phyloP scores from a whole-genome alignment of 2,888 invertebrate genomes.

The Eretmocerus hayati region DNA sequence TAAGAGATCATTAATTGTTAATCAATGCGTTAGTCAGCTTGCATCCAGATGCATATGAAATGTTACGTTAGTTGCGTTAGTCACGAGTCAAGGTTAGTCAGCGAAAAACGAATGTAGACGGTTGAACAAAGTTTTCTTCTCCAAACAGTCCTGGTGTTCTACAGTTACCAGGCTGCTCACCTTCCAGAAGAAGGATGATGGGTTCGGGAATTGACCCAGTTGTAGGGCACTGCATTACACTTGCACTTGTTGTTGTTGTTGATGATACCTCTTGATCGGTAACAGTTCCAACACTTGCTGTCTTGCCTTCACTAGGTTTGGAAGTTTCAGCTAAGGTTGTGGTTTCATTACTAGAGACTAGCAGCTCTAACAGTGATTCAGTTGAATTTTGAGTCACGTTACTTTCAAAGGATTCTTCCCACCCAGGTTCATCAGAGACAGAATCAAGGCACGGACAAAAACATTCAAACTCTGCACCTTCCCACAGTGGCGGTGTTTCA shows the following conservation, averaged over 20 bases:
- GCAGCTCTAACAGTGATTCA: too few species aligned
- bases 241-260: not conserved
- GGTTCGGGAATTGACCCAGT: constrained; percentile 58
- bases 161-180: constrained; percentile 58
- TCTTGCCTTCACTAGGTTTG: not conserved
- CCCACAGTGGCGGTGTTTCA: constrained; percentile 44
- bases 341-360: not conserved
- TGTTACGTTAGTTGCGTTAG: too few species aligned
- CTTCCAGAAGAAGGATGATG: constrained; percentile 78
- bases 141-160: too few species aligned
- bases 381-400: too few species aligned
- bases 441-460: constrained; percentile 61
- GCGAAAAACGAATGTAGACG: too few species aligned
- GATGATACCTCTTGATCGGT: not conserved
- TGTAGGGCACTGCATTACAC: constrained; percentile 23
- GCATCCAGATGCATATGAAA: too few species aligned
- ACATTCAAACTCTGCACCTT: constrained; percentile 68
- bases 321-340: not conserved
- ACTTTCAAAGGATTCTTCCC: too few species aligned
- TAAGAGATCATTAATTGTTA: too few species aligned
- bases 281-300: not conserved
- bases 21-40: too few species aligned
- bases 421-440: constrained; percentile 2
- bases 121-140: too few species aligned
- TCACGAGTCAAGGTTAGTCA: too few species aligned